Evolutionary conservation across 2,797 vertebrate genomes (phyloP).

Genomic region (Sarcoramphus papa): DNA sequence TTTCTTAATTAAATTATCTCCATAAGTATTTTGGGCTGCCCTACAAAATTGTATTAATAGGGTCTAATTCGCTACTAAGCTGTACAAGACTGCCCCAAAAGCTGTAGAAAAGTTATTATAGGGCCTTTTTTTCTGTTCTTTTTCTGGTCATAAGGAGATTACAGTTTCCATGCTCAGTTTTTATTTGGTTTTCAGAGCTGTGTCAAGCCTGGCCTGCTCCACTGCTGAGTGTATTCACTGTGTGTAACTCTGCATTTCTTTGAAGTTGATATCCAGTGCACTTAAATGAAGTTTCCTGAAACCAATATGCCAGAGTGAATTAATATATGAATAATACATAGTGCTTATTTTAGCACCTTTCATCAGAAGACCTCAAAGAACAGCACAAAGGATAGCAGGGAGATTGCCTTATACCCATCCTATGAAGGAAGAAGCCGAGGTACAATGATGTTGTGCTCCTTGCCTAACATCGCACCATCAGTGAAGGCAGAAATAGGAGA

Average conservation of each 20-base stretch:
- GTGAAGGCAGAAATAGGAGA: neutral
- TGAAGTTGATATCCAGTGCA: conserved; percentile 38
- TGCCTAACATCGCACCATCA: neutral
- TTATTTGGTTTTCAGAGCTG: conserved; percentile 5
- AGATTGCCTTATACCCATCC: neutral
- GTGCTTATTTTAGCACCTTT: conserved; percentile 30
- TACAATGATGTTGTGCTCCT: neutral
- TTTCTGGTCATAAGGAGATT: neutral
- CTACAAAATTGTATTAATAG: neutral
- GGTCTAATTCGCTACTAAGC: neutral
- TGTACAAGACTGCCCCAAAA: neutral
- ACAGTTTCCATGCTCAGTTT: neutral
- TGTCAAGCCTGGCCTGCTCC: neutral
- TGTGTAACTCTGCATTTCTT: conserved; percentile 12
- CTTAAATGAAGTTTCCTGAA: conserved; percentile 44
- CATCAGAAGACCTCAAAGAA: conserved; percentile 15
- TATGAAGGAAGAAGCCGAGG: neutral
- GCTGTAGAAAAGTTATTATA: neutral
- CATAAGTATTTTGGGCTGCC: neutral
- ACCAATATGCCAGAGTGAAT: conserved; percentile 20
- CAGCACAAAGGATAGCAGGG: neutral
- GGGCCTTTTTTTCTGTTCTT: neutral
- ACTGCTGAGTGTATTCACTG: neutral
- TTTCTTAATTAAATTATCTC: neutral
- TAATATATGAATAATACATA: conserved; percentile 53